phyloP scores from a whole-genome alignment of 2,113 vertebrate genomes.

The Sylvicapra grimmia region DNA sequence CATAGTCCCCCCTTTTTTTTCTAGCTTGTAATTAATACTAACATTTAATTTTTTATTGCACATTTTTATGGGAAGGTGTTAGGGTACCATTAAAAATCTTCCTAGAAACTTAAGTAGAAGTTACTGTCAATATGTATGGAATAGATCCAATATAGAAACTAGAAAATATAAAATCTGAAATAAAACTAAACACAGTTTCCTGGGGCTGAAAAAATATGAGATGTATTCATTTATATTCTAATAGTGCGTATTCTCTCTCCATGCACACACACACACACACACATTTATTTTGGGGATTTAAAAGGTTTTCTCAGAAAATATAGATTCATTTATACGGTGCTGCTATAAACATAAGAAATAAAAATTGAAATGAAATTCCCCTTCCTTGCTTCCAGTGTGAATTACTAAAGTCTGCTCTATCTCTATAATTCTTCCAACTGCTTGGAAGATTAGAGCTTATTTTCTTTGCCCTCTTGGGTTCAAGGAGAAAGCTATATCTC shows the following conservation, averaged over 20 bases:
- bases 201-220: background rate
- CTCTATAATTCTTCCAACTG: background rate
- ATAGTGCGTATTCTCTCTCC: background rate
- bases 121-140: slow-evolving; percentile 6
- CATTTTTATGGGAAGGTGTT: background rate
- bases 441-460: background rate
- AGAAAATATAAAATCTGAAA: slow-evolving; percentile 5
- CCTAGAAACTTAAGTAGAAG: background rate
- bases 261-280: background rate
- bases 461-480: slow-evolving; percentile 27
- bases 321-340: background rate
- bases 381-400: background rate
- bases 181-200: background rate
- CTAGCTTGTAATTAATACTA: background rate
- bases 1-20: background rate
- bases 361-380: background rate
- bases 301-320: slow-evolving; percentile 18
- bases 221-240: background rate
- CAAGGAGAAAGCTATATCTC: slow-evolving; percentile 35
- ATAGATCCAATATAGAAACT: background rate
- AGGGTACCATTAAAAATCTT: background rate
- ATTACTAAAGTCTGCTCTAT: background rate
- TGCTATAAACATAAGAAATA: slow-evolving; percentile 6
- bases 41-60: background rate
- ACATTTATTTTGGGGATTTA: background rate